phyloP scores from a whole-genome alignment of 2,113 vertebrate genomes.

The western clawed frog (Xenopus tropicalis) region UCB_Xtro_10.0 CM004445.2:50172501-50173000 shows the following conservation, averaged over 20 bases:
- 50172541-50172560: not conserved
- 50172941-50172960: conserved; percentile 19
- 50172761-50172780: conserved; percentile 93
- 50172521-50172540: not conserved
- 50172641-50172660: conserved; percentile 81
- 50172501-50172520: not conserved
- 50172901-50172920: not conserved
- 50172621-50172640: not conserved
- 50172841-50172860: conserved; percentile 24
- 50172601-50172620: not conserved
- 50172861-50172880: not conserved
- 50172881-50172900: not conserved
- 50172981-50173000: conserved; percentile 1
- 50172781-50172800: conserved; percentile 93
- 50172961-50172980: conserved; percentile 12
- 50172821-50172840: conserved; percentile 80
- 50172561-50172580: not conserved
- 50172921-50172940: not conserved
- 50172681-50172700: conserved; percentile 95
- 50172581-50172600: not conserved
- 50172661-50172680: conserved; percentile 91
- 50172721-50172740: conserved; percentile 87
- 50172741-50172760: conserved; percentile 97
- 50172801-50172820: conserved; percentile 94
- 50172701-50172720: conserved; percentile 86